A percentile compares a stretch with the other conserved stretches of the same genome.
Evolutionary conservation across 2,888 invertebrate genomes (phyloP).

Genomic region (Desoria tigrina): DNA sequence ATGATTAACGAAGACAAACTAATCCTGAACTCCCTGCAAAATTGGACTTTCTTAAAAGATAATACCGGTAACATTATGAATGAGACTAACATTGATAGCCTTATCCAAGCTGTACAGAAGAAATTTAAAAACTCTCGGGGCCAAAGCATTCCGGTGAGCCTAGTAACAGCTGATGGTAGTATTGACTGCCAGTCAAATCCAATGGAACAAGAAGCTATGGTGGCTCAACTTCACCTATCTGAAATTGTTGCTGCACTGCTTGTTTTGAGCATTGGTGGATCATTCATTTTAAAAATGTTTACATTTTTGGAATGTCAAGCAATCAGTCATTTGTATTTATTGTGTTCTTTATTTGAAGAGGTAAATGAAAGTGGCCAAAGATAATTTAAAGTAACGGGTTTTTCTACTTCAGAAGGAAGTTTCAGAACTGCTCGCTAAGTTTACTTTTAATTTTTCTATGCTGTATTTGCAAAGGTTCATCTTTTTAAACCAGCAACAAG

Average conservation of each 20-base stretch:
- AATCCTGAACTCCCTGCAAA: slow-evolving; percentile 71
- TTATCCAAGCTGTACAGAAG: slow-evolving; percentile 61
- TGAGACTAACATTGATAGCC: slow-evolving; percentile 67
- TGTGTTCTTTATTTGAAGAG: slow-evolving; percentile 71
- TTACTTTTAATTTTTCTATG: slow-evolving; percentile 10
- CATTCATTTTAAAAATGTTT: slow-evolving; percentile 83
- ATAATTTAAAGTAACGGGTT: background rate
- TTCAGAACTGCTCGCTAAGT: slow-evolving; percentile 2
- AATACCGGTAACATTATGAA: slow-evolving; percentile 81
- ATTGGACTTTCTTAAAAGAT: slow-evolving; percentile 86
- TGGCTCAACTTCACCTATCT: slow-evolving; percentile 77
- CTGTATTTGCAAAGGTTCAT: slow-evolving; percentile 61
- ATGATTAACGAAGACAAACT: slow-evolving; percentile 83
- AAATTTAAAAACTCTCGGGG: slow-evolving; percentile 21
- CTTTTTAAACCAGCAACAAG: slow-evolving; percentile 88
- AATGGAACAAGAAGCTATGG: slow-evolving; percentile 79
- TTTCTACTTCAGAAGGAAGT: background rate
- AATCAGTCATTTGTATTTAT: slow-evolving; percentile 74
- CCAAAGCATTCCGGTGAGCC: slow-evolving; percentile 30
- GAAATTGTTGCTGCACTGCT: slow-evolving; percentile 77
- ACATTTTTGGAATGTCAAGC: slow-evolving; percentile 84
- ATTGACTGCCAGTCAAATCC: slow-evolving; percentile 80
- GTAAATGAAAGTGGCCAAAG: too few relatives aligned
- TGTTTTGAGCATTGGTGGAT: slow-evolving; percentile 71
- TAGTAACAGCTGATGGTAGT: slow-evolving; percentile 93